These are phyloP conservation scores for Cheilosia vulpina DNA, from an alignment of 2,888 invertebrate species.

Conservation along the genomic window DNA sequence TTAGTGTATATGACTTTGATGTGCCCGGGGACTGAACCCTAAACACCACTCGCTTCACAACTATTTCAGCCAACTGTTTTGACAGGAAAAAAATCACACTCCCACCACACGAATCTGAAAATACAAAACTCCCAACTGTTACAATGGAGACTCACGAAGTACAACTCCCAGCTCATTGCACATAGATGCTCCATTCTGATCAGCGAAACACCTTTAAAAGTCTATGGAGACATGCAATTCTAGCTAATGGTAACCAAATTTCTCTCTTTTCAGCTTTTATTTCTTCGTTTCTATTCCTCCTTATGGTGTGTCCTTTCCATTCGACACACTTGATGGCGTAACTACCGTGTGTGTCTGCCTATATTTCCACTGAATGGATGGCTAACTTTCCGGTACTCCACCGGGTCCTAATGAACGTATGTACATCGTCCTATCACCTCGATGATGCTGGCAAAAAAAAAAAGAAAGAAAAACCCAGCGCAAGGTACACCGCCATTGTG, in stretches of 20 bases:
- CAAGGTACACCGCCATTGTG: slow-evolving; percentile 52
- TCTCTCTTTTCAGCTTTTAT: slow-evolving; percentile 25
- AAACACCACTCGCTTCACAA: too few species aligned
- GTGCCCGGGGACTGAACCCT: too few species aligned
- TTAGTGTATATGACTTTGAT: too few species aligned
- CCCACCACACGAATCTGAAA: too few species aligned
- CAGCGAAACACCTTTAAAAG: slow-evolving; percentile 52
- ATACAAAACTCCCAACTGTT: not conserved
- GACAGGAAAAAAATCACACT: too few species aligned
- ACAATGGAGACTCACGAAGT: slow-evolving; percentile 33
- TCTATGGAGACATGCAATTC: slow-evolving; percentile 54
- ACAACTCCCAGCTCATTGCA: slow-evolving; percentile 19
- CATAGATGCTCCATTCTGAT: slow-evolving; percentile 58
- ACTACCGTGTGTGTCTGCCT: slow-evolving; percentile 68
- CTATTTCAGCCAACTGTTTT: too few species aligned
- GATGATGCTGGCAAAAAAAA: not conserved
- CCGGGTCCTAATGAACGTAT: slow-evolving; percentile 65
- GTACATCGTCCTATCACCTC: slow-evolving; percentile 61
- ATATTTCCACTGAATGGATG: slow-evolving; percentile 72
- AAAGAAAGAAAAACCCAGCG: not conserved
- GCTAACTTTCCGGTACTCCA: slow-evolving; percentile 74
- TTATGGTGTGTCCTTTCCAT: slow-evolving; percentile 26
- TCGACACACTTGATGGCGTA: slow-evolving; percentile 65
- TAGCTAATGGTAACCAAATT: slow-evolving; percentile 66
- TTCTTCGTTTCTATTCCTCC: not conserved